Percentiles rank a stretch among this genome's conserved stretches.
These are phyloP conservation scores for Sphinx pinastri DNA, from an alignment of 2,888 invertebrate species.

Conservation along the genomic window DNA sequence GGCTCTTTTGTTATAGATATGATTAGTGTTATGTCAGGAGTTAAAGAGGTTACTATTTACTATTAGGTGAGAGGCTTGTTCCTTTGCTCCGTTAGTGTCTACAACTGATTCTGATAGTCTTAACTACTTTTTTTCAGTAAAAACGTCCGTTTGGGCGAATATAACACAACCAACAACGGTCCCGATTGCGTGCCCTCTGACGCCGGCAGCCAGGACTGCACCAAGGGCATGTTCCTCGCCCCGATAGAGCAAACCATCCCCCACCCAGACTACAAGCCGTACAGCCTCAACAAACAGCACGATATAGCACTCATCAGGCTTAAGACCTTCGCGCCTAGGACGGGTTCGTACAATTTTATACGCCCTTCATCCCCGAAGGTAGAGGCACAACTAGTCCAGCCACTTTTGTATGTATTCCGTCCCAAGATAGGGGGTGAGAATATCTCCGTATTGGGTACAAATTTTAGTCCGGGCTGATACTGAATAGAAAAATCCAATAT, in stretches of 20 bases:
- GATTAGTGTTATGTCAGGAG: too few relatives aligned
- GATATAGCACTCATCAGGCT: constrained; percentile 79
- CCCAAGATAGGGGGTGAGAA: too few relatives aligned
- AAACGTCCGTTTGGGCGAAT: constrained; percentile 74
- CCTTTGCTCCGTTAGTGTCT: background rate
- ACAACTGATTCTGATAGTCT: background rate
- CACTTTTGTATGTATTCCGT: too few relatives aligned
- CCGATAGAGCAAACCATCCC: constrained; percentile 64
- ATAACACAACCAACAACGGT: constrained; percentile 59
- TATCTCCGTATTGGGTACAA: too few relatives aligned
- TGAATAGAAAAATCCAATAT: background rate
- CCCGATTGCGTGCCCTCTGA: constrained; percentile 64
- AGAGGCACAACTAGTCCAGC: too few relatives aligned
- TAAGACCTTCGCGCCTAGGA: constrained; percentile 58
- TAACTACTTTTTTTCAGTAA: background rate
- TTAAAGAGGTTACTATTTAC: too few relatives aligned
- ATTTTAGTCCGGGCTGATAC: too few relatives aligned
- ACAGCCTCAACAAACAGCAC: constrained; percentile 41
- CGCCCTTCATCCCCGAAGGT: too few relatives aligned
- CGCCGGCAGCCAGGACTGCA: constrained; percentile 65
- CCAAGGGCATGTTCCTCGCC: constrained; percentile 61
- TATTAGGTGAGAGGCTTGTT: too few relatives aligned
- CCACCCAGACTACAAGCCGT: constrained; percentile 68
- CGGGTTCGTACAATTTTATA: constrained; percentile 52
- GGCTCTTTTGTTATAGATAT: too few relatives aligned